Evolutionary conservation across 2,888 invertebrate species (phyloP), one percentile per base, ranked within the genome.

Genomic region (Drosophila tripunctata): DNA sequence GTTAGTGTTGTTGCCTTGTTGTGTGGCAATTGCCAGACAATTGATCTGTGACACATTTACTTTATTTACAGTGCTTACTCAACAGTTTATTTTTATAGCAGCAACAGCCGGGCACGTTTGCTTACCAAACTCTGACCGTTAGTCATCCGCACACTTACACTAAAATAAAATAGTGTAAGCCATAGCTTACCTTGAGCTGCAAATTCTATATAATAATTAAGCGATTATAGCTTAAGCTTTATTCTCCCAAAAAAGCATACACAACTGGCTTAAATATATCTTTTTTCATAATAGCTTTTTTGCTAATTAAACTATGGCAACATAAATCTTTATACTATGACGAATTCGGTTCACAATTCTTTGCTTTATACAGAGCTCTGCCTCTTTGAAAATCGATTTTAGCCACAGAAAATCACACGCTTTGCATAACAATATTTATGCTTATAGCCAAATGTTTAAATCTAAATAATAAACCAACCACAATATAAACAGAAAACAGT

Each of bases 1-100:
- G 38, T 38, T 30, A 19, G 15, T 36, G 1, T 21, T 10, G 27
- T 27, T 27, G n/a, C n/a, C n/a, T n/a, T n/a, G n/a, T 27, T 68
- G 57, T 68, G 58, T 64, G 35, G 60, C 74, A 73, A 68, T 73
- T 68, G 65, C 12, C 52, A 15, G 74, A 54, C 72, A 72, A 72
- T 72, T 66, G 74, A 73, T 73, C 73, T 65, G 74, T 74, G 73
- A 74, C 73, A 73, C 33, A 69, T 73, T 73, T 65, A 57, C 50
- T 41, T 50, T 69, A 51, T 27, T 67, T 54, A 57, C 24, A 27
- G 15, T 31, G 54, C 15, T 48, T 48, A 35, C 36, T 33, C 38
- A 64, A 68, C 36, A 48, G 17, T 17, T 27, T 45, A n/a, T 31
- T 31, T 35, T 47, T 47, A 36, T 36, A 36, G 36, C 10, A 27